Conservation (phyloP, 1,140 invertebrate species). For the Pemphigus obesinymphae region DNA sequence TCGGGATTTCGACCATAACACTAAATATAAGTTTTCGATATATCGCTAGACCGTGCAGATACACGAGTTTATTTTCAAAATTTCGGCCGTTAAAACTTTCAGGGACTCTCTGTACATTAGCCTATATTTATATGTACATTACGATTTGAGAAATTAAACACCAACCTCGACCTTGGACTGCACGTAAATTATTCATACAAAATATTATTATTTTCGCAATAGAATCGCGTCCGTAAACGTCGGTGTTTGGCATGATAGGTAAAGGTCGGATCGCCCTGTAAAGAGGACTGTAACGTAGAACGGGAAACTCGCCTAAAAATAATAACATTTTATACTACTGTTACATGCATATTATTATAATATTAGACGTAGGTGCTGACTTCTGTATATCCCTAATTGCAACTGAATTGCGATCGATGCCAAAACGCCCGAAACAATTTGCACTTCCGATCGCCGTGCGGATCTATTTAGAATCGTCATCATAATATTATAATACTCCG, state of each 20-base stretch:
- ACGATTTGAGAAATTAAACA: background rate
- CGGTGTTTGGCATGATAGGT: background rate
- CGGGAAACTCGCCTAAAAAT: background rate
- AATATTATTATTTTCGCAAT: background rate
- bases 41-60: no score
- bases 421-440: background rate
- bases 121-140: background rate
- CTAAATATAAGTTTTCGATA: no score
- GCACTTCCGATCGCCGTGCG: background rate
- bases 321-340: background rate
- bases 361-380: background rate
- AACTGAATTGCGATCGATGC: background rate
- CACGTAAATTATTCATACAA: background rate
- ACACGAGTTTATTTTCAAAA: no score
- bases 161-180: background rate
- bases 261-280: background rate
- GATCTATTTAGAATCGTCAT: background rate
- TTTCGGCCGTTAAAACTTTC: no score
- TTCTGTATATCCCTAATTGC: background rate
- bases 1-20: no score
- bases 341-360: background rate
- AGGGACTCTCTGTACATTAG: no score
- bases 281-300: background rate
- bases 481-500: background rate
- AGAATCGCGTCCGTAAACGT: no score